Conservation (phyloP, 2,888 invertebrate species). For the Drosophila helvetica region DNA sequence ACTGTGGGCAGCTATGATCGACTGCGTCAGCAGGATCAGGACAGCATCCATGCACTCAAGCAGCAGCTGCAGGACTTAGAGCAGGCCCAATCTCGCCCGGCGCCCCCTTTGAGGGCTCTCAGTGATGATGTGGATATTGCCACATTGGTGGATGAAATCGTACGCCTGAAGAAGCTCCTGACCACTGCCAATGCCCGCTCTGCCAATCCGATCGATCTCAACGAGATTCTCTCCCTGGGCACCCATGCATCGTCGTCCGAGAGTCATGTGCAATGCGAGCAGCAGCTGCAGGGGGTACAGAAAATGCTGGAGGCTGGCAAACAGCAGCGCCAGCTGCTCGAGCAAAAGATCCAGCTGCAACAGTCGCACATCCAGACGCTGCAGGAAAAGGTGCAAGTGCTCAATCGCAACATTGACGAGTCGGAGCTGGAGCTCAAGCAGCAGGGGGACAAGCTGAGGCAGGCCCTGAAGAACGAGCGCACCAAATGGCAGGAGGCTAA, state of each 20-base stretch:
- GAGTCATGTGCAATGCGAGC: slow-evolving; percentile 86
- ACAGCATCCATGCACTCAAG: slow-evolving; percentile 87
- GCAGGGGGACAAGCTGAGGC: slow-evolving; percentile 86
- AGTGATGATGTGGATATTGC: slow-evolving; percentile 84
- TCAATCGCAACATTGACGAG: slow-evolving; percentile 87
- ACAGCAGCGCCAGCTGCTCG: slow-evolving; percentile 70
- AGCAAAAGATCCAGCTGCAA: slow-evolving; percentile 82
- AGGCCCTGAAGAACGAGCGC: slow-evolving; percentile 83
- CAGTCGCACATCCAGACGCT: slow-evolving; percentile 87
- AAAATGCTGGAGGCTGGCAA: slow-evolving; percentile 88
- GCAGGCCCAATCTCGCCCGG: slow-evolving; percentile 44
- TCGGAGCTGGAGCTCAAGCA: slow-evolving; percentile 87
- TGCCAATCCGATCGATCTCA: slow-evolving; percentile 87
- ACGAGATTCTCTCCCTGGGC: slow-evolving; percentile 83
- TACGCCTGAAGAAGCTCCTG: slow-evolving; percentile 87
- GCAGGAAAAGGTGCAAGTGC: slow-evolving; percentile 87
- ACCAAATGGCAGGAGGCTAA: slow-evolving; percentile 80
- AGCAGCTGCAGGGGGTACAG: slow-evolving; percentile 87
- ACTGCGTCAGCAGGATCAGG: slow-evolving; percentile 89
- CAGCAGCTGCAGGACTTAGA: slow-evolving; percentile 78
- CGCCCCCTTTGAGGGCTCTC: slow-evolving; percentile 54
- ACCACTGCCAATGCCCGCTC: slow-evolving; percentile 86
- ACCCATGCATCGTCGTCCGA: slow-evolving; percentile 67
- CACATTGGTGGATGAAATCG: slow-evolving; percentile 87
- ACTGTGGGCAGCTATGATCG: slow-evolving; percentile 91